Evolutionary conservation across 2,113 vertebrate genomes (phyloP), one percentile per base, ranked within the genome.

Genomic region (Chaetodon trifascialis): DNA sequence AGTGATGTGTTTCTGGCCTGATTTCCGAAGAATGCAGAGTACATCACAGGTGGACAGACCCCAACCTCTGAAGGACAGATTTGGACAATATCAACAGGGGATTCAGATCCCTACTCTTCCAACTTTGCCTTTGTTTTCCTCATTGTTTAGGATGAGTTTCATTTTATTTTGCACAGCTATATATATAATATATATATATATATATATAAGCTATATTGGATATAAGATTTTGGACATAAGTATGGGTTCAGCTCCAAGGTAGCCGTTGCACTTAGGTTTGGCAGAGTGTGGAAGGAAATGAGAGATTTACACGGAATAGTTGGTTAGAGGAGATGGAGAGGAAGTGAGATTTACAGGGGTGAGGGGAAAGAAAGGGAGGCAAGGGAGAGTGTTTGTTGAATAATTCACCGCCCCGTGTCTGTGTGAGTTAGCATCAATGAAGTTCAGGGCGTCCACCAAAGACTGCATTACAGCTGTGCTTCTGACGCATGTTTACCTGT

Each of bases 391-490:
- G 88, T 77, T 72, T 88, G 84, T 75, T 95, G 93, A 95, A 96
- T 95, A 92, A 95, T 95, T 95, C 93, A 96, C 81, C 19, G 70
- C 74, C 79, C 82, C 85, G 88, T 94, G 95, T 95, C 95, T 93
- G 87, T 84, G 72, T 83, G 86, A 85, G 90, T 96, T 93, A 95
- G 82, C 91, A 59, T 95, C 95, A 95, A 55, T 78, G 71, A 85
- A 83, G 89, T 91, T 90, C 75, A 77, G 79, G 76, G 86, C 83
- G 51, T 89, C 89, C 72, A 85, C 86, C 86, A 83, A 90, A 83
- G 82, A 85, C 89, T 74, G 84, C 90, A 83, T 64, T 76, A 83
- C 70, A 71, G 72, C 6, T 36, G 14, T 3, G 80, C 85, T 72
- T 86, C 85, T 73, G 51, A 80, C 73, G 76, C 52, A 56, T 66